Percentiles rank a stretch among this genome's conserved stretches.
Conservation (phyloP, 2,888 invertebrate species). For the Phasia obesa region DNA sequence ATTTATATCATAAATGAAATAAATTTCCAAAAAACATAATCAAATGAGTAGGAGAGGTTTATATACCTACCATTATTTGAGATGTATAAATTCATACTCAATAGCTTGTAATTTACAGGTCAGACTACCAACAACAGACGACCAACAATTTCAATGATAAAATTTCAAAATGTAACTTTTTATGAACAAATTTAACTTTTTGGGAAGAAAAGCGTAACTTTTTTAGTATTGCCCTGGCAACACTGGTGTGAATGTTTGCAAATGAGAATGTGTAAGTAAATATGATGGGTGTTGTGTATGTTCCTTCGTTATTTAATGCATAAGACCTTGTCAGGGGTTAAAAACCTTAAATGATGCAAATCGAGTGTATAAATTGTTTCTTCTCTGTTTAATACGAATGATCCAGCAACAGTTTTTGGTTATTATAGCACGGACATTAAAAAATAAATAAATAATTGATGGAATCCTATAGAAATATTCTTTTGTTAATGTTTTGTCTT, state of each 20-base stretch:
- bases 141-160: no score
- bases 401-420: conserved; percentile 34
- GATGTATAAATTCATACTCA: no score
- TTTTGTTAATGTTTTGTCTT: background rate
- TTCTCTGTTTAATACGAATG: conserved; percentile 22
- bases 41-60: no score
- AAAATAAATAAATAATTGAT: conserved; percentile 19
- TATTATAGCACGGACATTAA: conserved; percentile 9
- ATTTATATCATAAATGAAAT: no score
- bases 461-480: background rate
- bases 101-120: no score
- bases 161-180: no score
- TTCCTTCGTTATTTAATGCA: conserved; percentile 54
- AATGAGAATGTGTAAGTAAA: conserved; percentile 6
- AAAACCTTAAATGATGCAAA: conserved; percentile 61
- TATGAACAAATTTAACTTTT: no score
- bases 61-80: no score
- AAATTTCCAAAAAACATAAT: no score
- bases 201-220: no score
- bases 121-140: no score
- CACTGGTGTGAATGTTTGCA: background rate
- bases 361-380: conserved; percentile 8
- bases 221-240: no score
- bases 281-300: conserved; percentile 27
- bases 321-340: conserved; percentile 70